These are phyloP conservation scores for Drosophila acutilabella DNA, from an alignment of 2,888 invertebrate genomes.

Conservation along the genomic window DNA sequence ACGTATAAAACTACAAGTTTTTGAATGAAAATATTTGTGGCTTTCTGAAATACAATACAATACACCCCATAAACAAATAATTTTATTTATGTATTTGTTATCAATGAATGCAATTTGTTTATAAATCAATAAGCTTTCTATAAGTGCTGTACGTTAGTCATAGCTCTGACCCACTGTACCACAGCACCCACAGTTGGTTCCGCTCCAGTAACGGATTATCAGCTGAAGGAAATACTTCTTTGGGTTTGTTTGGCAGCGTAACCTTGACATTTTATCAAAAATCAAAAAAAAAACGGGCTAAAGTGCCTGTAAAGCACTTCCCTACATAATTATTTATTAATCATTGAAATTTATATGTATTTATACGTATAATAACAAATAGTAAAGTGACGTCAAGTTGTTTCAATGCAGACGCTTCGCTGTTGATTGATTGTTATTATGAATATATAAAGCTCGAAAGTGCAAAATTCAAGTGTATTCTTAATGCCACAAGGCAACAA, in stretches of 20 bases:
- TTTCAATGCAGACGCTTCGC: constrained; percentile 48
- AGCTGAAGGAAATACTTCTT: constrained; percentile 40
- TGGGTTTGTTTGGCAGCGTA: constrained; percentile 14
- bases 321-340: constrained; percentile 3
- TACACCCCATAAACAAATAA: too few species aligned
- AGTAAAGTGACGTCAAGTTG: constrained; percentile 52
- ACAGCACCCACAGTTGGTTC: constrained; percentile 1
- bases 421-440: constrained; percentile 34
- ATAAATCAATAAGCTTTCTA: too few species aligned
- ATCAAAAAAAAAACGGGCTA: constrained; percentile 12
- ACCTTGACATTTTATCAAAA: constrained; percentile 47
- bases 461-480: constrained; percentile 31
- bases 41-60: too few species aligned
- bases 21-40: too few species aligned
- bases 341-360: constrained; percentile 13
- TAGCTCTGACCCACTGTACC: constrained; percentile 13
- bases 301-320: neutral
- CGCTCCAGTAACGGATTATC: constrained; percentile 54
- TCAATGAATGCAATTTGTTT: too few species aligned
- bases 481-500: constrained; percentile 12
- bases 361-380: constrained; percentile 6
- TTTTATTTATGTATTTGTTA: neutral
- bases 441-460: constrained; percentile 21
- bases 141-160: neutral
- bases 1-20: too few species aligned